Conservation (phyloP, 2,888 invertebrate genomes). For the Campoplex nolae region DNA sequence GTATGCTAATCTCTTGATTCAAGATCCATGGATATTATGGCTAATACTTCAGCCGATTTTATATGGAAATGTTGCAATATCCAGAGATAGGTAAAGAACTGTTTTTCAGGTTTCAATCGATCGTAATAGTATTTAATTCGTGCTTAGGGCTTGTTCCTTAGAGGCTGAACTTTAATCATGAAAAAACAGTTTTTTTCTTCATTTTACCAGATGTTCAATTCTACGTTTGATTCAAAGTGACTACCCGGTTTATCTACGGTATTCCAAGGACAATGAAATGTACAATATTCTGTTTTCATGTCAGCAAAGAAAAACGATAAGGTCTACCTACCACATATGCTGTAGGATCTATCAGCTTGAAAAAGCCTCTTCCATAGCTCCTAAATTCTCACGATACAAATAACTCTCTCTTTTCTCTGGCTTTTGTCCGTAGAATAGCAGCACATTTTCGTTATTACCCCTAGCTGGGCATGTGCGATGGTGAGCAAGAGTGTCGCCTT, state of each 20-base stretch:
- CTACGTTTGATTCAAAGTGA: not conserved
- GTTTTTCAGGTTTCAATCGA: not conserved
- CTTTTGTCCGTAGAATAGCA: slow-evolving; percentile 60
- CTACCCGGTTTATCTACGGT: not conserved
- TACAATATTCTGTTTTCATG: not conserved
- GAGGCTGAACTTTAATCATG: not conserved
- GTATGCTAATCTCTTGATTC: slow-evolving; percentile 84
- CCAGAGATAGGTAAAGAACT: slow-evolving; percentile 11
- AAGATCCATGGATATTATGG: slow-evolving; percentile 78
- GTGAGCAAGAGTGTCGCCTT: slow-evolving; percentile 69
- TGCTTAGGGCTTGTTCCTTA: not conserved
- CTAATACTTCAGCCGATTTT: slow-evolving; percentile 37
- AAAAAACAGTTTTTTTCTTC: not conserved
- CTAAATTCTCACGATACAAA: slow-evolving; percentile 54
- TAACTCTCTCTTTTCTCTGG: slow-evolving; percentile 54
- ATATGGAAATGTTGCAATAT: slow-evolving; percentile 17
- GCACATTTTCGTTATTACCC: slow-evolving; percentile 69
- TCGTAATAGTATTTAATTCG: not conserved
- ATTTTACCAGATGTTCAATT: not conserved
- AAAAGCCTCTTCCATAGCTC: slow-evolving; percentile 32
- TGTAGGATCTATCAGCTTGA: slow-evolving; percentile 45
- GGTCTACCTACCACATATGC: not conserved
- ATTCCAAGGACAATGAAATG: not conserved
- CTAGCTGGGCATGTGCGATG: slow-evolving; percentile 61
- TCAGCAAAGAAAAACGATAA: not conserved